phyloP scores from a whole-genome alignment of 2,113 vertebrate species.

The Lepisosteus osseus region DNA sequence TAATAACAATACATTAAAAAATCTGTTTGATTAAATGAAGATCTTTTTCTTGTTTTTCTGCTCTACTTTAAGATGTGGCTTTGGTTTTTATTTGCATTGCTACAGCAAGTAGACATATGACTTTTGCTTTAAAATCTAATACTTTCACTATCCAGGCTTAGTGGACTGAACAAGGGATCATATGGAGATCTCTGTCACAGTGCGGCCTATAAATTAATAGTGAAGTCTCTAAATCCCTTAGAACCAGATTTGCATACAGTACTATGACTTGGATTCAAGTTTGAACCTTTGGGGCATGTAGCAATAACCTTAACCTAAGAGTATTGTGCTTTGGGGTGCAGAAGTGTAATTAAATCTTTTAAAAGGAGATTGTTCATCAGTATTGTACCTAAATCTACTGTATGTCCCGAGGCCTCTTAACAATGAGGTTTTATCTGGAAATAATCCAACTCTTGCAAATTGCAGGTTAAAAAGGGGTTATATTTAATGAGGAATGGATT shows the following conservation, averaged over 20 bases:
- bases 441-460: too few species aligned
- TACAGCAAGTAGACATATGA: background rate
- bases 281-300: constrained; percentile 5
- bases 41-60: too few species aligned
- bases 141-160: constrained; percentile 12
- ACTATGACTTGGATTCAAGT: constrained; percentile 5
- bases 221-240: background rate
- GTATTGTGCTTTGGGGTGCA: background rate
- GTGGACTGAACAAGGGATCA: constrained; percentile 12
- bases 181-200: constrained; percentile 1
- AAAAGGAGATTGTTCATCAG: background rate
- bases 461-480: too few species aligned
- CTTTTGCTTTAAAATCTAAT: background rate
- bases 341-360: background rate
- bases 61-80: too few species aligned
- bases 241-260: constrained; percentile 3
- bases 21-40: too few species aligned
- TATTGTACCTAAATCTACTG: background rate
- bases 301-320: background rate
- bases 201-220: constrained; percentile 10
- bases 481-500: too few species aligned
- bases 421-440: background rate
- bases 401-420: background rate
- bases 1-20: too few species aligned
- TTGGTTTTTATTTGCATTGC: constrained; percentile 7